These are phyloP conservation scores for Thomomys bottae DNA, from an alignment of 2,113 vertebrate genomes.

Conservation along the genomic window DNA sequence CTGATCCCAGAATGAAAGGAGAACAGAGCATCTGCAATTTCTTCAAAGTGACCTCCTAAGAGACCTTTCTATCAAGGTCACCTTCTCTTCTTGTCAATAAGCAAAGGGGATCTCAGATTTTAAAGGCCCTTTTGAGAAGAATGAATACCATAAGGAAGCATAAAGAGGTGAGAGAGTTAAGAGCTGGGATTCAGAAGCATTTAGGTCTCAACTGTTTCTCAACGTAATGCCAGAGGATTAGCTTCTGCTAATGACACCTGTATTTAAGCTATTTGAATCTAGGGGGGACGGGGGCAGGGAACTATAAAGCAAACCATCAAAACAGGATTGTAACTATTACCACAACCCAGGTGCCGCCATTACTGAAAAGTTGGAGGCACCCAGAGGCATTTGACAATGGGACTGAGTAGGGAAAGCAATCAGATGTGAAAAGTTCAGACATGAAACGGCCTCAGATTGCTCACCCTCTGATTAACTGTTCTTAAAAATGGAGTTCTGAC, in stretches of 20 bases:
- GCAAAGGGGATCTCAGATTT: constrained; percentile 27
- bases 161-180: constrained; percentile 49
- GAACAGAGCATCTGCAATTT: constrained; percentile 32
- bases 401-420: background rate
- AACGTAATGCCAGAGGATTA: background rate
- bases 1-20: constrained; percentile 48
- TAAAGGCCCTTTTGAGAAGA: background rate
- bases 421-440: constrained; percentile 31
- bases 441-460: constrained; percentile 39
- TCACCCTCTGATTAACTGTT: constrained; percentile 48
- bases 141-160: constrained; percentile 6
- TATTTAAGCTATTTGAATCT: constrained; percentile 48
- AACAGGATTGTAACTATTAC: constrained; percentile 32
- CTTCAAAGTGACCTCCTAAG: constrained; percentile 3
- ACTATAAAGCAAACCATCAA: constrained; percentile 53
- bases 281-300: background rate
- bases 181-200: background rate
- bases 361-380: constrained; percentile 1
- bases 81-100: constrained; percentile 44
- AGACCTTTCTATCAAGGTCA: constrained; percentile 60
- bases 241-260: constrained; percentile 23
- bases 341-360: constrained; percentile 7
- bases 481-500: constrained; percentile 49
- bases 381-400: constrained; percentile 2
- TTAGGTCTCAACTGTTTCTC: constrained; percentile 43